Base-by-base conservation (phyloP, 2,888 invertebrate genomes). In the Lasioglossum malachurum region DNA sequence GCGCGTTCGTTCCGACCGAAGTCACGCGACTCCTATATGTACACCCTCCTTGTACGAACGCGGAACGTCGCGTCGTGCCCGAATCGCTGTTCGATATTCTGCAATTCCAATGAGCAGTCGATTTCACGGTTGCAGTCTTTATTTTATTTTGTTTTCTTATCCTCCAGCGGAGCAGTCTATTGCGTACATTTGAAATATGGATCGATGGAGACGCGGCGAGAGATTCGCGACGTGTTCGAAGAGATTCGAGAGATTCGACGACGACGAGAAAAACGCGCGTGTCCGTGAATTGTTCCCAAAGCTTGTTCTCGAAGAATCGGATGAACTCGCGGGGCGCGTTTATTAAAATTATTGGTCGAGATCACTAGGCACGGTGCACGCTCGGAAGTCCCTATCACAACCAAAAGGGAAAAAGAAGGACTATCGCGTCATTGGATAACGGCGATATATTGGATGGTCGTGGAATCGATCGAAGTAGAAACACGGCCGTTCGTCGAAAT, bases 311-410 rank as follows among this genome's bases (percentile, higher is more conserved):
- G 72, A 77, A 83, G 72, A 77, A 83, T 79, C 73, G 83, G 78
- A 76, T 75, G 46, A 83, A 84, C 53, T 78, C 78, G 46, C 78
- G 75, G 64, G 72, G 44, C 83, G 75, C 77, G 77, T 49, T 67
- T 80, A 78, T 84, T 12, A 49, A 77, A 79, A 75, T 84, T 60
- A 86, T 82, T 85, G 86, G 85, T 85, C 81, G 82, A 76, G 82
- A 84, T 85, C 84, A 74, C 73, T 85, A 73, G 80, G 57, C 75
- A n/a, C 8, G 23, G n/a, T 4, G 4, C 27, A 60, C n/a, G 64
- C 44, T 44, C 44, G 44, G 44, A 44, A 44, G 44, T 5, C 27
- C 16, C 16, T 31, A 31, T 14, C 16, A 16, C 14, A 27, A 31
- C 2, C 2, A 31, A 64, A 16, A 64, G 2, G 4, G 38, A 69